phyloP scores from a whole-genome alignment of 2,888 invertebrate species.

The Parelbella ahira region DNA sequence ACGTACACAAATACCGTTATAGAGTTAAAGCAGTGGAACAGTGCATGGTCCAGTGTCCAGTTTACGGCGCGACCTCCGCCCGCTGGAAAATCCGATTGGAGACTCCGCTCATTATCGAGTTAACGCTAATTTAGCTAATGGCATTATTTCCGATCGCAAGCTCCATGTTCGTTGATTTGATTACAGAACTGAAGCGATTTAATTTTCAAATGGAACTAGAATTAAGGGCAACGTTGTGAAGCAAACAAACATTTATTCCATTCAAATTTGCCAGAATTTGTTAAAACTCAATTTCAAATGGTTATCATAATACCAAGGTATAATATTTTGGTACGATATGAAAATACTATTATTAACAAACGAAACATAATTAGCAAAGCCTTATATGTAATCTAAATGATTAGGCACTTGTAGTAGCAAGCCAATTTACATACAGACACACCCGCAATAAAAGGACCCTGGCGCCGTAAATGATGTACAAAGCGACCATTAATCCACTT shows the following conservation, averaged over 20 bases:
- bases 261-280: too few species aligned
- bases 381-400: not conserved
- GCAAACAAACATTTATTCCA: too few species aligned
- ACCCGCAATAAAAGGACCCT: not conserved
- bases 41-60: conserved; percentile 23
- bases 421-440: not conserved
- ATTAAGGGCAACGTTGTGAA: too few species aligned
- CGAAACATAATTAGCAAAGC: too few species aligned
- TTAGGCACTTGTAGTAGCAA: not conserved
- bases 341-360: too few species aligned
- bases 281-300: too few species aligned
- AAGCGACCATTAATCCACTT: conserved; percentile 24
- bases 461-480: not conserved
- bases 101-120: conserved; percentile 42
- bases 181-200: conserved; percentile 11
- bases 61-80: conserved; percentile 31
- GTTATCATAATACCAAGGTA: too few species aligned
- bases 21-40: conserved; percentile 21
- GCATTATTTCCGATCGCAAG: conserved; percentile 33
- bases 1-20: conserved; percentile 3
- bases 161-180: conserved; percentile 22
- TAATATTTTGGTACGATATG: too few species aligned
- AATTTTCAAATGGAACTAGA: too few species aligned
- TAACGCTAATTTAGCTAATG: conserved; percentile 43
- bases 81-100: conserved; percentile 35